Conservation (phyloP, 2,113 vertebrate species). For the Callipepla californica region DNA sequence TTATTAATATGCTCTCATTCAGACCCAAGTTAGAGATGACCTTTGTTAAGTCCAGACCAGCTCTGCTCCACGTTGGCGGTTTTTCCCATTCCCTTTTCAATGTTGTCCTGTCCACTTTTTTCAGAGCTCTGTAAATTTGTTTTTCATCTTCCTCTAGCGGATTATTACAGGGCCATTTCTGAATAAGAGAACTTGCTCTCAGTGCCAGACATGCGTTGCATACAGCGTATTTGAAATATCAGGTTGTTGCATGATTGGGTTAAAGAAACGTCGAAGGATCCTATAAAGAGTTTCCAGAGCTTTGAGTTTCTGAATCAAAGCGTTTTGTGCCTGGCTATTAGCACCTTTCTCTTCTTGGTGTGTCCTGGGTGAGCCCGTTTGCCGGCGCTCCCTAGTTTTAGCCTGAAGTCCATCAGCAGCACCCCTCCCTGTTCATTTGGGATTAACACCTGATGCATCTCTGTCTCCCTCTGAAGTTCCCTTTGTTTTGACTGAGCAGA, state of each 20-base stretch:
- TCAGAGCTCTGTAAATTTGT: not conserved
- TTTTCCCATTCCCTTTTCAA: not conserved
- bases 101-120: not conserved
- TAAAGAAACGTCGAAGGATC: not conserved
- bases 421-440: constrained; percentile 8
- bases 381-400: not conserved
- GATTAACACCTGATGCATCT: constrained; percentile 77
- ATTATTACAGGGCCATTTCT: not conserved
- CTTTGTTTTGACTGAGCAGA: constrained; percentile 73
- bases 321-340: not conserved
- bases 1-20: not conserved
- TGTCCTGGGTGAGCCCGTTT: not conserved
- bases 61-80: not conserved
- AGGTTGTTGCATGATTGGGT: not conserved
- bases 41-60: not conserved
- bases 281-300: not conserved
- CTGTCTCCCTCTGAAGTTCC: constrained; percentile 67
- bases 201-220: not conserved
- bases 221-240: accelerated
- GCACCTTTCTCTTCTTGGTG: not conserved
- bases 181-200: not conserved
- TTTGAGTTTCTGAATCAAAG: not conserved
- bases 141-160: not conserved
- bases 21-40: not conserved
- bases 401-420: not conserved